These are phyloP conservation scores for Orycteropus afer DNA, from an alignment of 2,113 vertebrate species.

Conservation along the genomic window DNA sequence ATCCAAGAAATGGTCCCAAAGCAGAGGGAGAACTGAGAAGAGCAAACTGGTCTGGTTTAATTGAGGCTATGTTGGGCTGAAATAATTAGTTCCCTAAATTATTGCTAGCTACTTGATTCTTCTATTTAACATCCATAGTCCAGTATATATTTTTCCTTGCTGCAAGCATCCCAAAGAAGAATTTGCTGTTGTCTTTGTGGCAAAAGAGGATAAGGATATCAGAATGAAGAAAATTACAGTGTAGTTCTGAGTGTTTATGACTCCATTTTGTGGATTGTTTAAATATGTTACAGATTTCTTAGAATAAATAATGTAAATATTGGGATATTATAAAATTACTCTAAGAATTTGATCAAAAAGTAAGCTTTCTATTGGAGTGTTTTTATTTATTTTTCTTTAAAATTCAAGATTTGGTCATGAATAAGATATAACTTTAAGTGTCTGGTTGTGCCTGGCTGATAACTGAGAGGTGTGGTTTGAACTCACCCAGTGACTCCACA, in stretches of 20 bases:
- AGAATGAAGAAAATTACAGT: not conserved
- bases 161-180: not conserved
- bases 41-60: not conserved
- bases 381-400: constrained; percentile 2
- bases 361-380: not conserved
- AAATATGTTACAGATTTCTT: constrained; percentile 13
- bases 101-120: not conserved
- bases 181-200: not conserved
- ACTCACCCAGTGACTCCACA: not conserved
- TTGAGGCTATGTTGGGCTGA: not conserved
- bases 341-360: constrained; percentile 29
- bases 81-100: not conserved
- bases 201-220: not conserved
- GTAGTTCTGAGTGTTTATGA: not conserved
- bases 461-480: not conserved
- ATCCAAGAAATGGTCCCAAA: not conserved
- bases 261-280: constrained; percentile 49
- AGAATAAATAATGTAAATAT: constrained; percentile 21
- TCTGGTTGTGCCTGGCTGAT: not conserved
- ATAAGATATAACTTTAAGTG: not conserved
- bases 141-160: not conserved
- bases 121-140: not conserved
- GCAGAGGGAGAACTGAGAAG: not conserved
- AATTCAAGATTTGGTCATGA: not conserved
- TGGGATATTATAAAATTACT: not conserved